Conservation (phyloP, 2,797 vertebrate genomes). For the Eupleurogrammus muticus region DNA sequence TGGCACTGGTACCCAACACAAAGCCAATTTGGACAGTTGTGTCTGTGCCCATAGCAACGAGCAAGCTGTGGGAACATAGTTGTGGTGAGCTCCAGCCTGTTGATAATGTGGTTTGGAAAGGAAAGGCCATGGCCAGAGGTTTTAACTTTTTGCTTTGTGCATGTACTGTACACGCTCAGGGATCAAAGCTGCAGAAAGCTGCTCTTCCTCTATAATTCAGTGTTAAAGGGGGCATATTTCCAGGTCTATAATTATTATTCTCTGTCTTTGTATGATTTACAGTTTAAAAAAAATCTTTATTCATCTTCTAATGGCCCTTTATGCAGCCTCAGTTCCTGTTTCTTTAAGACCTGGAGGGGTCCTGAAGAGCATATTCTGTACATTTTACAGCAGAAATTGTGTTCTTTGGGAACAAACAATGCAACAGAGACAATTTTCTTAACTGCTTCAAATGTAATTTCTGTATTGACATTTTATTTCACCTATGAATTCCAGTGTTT, state of each 20-base stretch:
- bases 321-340: too few species aligned
- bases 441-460: too few species aligned
- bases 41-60: constrained; percentile 74
- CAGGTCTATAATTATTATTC: neutral
- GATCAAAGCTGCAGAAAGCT: constrained; percentile 33
- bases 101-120: constrained; percentile 53
- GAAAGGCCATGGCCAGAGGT: constrained; percentile 43
- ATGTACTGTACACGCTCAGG: constrained; percentile 17
- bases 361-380: too few species aligned
- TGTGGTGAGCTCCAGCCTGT: constrained; percentile 39
- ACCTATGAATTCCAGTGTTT: too few species aligned
- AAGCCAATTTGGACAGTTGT: constrained; percentile 64
- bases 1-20: constrained; percentile 48
- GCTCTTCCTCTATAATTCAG: constrained; percentile 4
- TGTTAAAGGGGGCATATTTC: neutral
- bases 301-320: too few species aligned
- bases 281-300: too few species aligned
- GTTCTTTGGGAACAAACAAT: too few species aligned
- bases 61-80: constrained; percentile 47
- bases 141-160: constrained; percentile 23
- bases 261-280: too few species aligned
- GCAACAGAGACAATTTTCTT: too few species aligned
- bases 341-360: too few species aligned
- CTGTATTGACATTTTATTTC: too few species aligned
- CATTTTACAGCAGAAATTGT: too few species aligned